phyloP scores from a whole-genome alignment of 1,140 invertebrate genomes.

The Dreissena polymorpha region DNA sequence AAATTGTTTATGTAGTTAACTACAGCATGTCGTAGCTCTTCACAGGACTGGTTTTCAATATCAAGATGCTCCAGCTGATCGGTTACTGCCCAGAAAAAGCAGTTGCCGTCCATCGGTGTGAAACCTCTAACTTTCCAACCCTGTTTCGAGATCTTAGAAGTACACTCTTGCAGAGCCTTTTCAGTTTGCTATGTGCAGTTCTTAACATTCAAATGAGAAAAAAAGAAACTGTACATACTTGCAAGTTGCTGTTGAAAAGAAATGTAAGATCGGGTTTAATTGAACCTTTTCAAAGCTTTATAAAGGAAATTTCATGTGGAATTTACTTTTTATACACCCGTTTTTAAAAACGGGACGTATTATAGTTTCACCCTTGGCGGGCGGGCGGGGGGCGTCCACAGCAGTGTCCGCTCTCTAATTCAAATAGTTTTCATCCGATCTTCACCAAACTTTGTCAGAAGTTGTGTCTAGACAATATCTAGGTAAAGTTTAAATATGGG shows the following conservation, averaged over 20 bases:
- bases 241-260: neutral
- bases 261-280: neutral
- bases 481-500: no score
- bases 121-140: constrained; percentile 6
- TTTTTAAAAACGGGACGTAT: no score
- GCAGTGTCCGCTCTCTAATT: no score
- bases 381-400: no score
- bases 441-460: no score
- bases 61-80: no score
- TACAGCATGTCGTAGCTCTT: no score
- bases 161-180: constrained; percentile 4
- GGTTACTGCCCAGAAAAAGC: constrained; percentile 36
- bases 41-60: no score
- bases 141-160: constrained; percentile 8
- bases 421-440: no score
- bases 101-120: constrained; percentile 19
- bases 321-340: neutral
- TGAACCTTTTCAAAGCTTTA: neutral
- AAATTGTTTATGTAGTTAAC: constrained; percentile 28
- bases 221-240: neutral
- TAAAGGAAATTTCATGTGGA: constrained; percentile 13
- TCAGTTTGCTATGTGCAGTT: neutral
- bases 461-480: no score
- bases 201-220: no score
- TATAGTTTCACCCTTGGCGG: no score